Conservation (phyloP, 1,140 invertebrate genomes). For the Berghia stephanieae region DNA sequence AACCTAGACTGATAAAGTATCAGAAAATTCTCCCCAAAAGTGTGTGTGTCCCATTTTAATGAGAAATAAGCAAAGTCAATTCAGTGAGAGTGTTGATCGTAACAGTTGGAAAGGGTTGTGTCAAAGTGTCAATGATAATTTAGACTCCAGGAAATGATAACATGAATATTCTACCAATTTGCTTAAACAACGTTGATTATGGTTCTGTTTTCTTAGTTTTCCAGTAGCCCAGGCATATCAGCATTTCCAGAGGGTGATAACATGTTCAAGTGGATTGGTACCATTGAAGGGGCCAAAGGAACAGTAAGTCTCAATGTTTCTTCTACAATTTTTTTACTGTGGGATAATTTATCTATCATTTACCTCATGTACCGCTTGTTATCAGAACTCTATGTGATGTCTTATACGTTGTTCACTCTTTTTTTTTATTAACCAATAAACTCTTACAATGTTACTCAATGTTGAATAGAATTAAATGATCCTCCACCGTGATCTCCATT, state of each 20-base stretch:
- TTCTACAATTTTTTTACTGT: too few species aligned
- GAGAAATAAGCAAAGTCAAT: too few species aligned
- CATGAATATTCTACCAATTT: neutral
- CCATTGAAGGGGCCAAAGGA: slow-evolving; percentile 86
- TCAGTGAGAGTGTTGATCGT: too few species aligned
- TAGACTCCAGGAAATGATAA: neutral
- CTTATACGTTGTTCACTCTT: neutral
- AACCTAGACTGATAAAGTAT: too few species aligned
- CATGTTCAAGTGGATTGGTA: slow-evolving; percentile 95
- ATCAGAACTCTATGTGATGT: neutral
- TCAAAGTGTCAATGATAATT: too few species aligned
- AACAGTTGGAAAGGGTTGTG: too few species aligned
- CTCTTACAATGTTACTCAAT: too few species aligned
- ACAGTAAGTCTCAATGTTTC: slow-evolving; percentile 73
- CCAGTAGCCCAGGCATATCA: slow-evolving; percentile 88
- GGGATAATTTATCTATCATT: too few species aligned
- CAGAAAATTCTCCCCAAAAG: neutral
- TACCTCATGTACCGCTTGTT: neutral
- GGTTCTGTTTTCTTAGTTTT: slow-evolving; percentile 71
- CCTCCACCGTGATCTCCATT: too few species aligned
- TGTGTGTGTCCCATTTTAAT: too few species aligned
- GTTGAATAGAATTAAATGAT: too few species aligned
- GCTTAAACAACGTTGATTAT: neutral
- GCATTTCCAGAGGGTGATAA: slow-evolving; percentile 97
- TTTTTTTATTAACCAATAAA: too few species aligned